phyloP scores from a whole-genome alignment of 2,888 invertebrate species.

The Microctonus aethiopoides region DNA sequence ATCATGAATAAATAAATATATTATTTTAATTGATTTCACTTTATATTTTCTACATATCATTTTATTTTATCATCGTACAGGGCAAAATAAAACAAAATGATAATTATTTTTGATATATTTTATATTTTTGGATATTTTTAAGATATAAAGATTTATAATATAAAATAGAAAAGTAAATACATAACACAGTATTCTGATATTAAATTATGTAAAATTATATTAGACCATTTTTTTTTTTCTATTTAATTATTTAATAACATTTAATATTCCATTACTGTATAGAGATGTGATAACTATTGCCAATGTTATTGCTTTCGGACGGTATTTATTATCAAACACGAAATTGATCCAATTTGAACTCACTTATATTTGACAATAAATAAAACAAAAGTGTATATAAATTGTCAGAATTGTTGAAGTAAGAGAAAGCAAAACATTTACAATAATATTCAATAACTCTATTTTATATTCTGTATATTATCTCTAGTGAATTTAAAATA shows the following conservation, averaged over 20 bases:
- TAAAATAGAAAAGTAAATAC: not conserved
- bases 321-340: constrained; percentile 25
- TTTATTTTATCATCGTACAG: no score
- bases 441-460: constrained; percentile 9
- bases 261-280: not conserved
- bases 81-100: no score
- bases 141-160: not conserved
- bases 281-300: not conserved
- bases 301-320: constrained; percentile 22
- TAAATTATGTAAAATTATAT: not conserved
- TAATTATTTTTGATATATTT: not conserved
- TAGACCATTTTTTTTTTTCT: constrained; percentile 11
- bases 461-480: constrained; percentile 9
- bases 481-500: not conserved
- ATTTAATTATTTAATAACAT: not conserved
- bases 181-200: not conserved
- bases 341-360: constrained; percentile 24
- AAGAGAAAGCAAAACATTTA: not conserved
- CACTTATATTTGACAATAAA: constrained; percentile 38
- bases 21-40: not conserved
- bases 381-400: constrained; percentile 3
- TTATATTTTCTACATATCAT: no score
- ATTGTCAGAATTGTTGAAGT: not conserved
- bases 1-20: not conserved
- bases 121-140: constrained; percentile 9